Percentiles rank a stretch among this genome's conserved stretches.
These are phyloP conservation scores for Panagrolaimus sp. DNA, from an alignment of 1,140 invertebrate species.

Conservation along the genomic window DNA sequence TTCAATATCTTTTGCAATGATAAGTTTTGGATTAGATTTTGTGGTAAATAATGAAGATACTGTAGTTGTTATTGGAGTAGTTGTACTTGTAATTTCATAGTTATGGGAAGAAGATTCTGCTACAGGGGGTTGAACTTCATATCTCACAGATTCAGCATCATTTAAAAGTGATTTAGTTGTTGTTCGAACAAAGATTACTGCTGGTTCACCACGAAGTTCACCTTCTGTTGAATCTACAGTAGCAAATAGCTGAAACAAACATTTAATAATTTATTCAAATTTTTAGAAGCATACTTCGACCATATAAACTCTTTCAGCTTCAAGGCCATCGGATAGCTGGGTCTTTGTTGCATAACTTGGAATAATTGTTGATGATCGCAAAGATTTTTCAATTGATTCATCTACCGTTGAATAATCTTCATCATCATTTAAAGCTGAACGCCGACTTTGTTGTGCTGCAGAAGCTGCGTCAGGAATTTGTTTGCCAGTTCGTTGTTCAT, in stretches of 20 bases:
- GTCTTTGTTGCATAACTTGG: constrained; percentile 37
- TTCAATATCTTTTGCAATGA: not conserved
- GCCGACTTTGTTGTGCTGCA: constrained; percentile 7
- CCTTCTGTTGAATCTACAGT: constrained; percentile 48
- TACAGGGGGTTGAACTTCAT: constrained; percentile 10
- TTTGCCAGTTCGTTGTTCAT: constrained; percentile 23
- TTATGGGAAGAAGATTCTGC: not conserved
- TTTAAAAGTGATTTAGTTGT: not conserved
- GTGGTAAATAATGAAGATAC: not conserved
- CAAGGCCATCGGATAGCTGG: constrained; percentile 24
- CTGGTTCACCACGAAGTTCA: constrained; percentile 48
- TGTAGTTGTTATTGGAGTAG: not conserved
- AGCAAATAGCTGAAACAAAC: constrained; percentile 40
- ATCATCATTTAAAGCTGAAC: not conserved
- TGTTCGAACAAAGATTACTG: constrained; percentile 29
- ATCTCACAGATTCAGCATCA: constrained; percentile 9
- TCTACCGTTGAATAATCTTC: constrained; percentile 32
- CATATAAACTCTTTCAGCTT: constrained; percentile 44
- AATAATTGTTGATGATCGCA: constrained; percentile 18
- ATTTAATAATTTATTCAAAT: not conserved
- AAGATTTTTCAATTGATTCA: constrained; percentile 20
- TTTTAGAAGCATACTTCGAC: constrained; percentile 34
- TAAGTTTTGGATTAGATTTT: not conserved
- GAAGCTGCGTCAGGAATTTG: constrained; percentile 14
- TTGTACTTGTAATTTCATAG: not conserved